These are phyloP conservation scores for Agrotis clavis DNA, from an alignment of 2,888 invertebrate genomes.

Conservation along the genomic window DNA sequence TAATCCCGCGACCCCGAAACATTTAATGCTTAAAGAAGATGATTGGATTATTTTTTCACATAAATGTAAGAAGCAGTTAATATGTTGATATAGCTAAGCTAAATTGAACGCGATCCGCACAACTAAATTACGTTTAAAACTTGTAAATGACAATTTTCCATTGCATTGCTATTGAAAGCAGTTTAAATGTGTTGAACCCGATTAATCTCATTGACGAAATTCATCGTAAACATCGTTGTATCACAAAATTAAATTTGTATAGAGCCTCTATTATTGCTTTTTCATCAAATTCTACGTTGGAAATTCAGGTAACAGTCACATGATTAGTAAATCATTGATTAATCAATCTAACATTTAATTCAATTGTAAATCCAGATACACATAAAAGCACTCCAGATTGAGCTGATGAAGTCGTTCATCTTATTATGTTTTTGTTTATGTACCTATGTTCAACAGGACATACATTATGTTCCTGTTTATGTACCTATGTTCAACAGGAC, in stretches of 20 bases:
- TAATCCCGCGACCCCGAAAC: too few relatives aligned
- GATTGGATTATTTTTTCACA: neutral
- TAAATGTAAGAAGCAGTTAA: neutral
- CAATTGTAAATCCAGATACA: neutral
- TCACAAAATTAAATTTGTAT: too few relatives aligned
- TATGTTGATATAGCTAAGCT: neutral
- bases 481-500: conserved; percentile 22
- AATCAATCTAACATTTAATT: neutral
- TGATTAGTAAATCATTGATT: neutral
- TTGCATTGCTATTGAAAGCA: too few relatives aligned
- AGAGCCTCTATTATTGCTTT: neutral
- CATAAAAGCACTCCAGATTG: neutral
- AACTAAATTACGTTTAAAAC: neutral
- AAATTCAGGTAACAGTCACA: neutral
- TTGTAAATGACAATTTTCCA: neutral
- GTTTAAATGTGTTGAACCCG: too few relatives aligned
- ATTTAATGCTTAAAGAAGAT: neutral
- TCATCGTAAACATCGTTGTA: too few relatives aligned
- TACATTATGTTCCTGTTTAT: neutral
- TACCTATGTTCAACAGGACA: too few relatives aligned
- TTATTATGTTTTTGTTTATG: neutral
- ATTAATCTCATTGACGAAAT: too few relatives aligned
- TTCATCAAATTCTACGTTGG: neutral
- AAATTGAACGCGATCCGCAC: neutral
- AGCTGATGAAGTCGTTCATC: neutral